Evolutionary conservation across 2,797 vertebrate species (phyloP).

Genomic region (Neopelma chrysocephalum): DNA sequence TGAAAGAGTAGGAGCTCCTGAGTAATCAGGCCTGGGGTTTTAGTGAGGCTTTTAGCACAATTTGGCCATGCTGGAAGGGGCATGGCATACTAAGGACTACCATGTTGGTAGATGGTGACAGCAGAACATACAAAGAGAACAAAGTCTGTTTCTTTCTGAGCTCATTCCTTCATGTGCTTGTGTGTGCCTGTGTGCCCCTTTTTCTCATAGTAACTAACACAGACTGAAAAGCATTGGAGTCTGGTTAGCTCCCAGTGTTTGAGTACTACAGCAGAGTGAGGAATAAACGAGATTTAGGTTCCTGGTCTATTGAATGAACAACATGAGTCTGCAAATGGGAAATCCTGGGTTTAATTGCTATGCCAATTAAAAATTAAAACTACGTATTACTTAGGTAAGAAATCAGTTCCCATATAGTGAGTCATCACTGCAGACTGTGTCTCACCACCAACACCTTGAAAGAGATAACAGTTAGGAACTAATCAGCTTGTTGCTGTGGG

Average conservation of each 20-base stretch:
- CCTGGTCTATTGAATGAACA: background rate
- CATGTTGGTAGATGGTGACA: background rate
- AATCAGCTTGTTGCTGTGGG: background rate
- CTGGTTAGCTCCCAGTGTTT: background rate
- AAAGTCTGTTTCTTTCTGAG: background rate
- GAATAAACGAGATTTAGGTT: background rate
- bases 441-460: background rate
- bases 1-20: background rate
- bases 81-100: background rate
- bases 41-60: background rate
- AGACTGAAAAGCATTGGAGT: background rate
- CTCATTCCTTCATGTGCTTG: background rate
- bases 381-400: background rate
- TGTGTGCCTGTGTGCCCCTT: background rate
- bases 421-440: background rate
- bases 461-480: background rate
- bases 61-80: background rate
- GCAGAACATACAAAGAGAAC: background rate
- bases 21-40: background rate
- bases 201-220: background rate
- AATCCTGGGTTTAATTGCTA: background rate
- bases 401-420: background rate
- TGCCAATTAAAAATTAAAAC: constrained; percentile 31
- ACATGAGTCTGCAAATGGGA: background rate
- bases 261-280: background rate